A percentile compares a stretch with the other conserved stretches of the same genome.
These are phyloP conservation scores for Zeugodacus cucurbitae DNA, from an alignment of 1,140 invertebrate genomes.

Conservation along the genomic window DNA sequence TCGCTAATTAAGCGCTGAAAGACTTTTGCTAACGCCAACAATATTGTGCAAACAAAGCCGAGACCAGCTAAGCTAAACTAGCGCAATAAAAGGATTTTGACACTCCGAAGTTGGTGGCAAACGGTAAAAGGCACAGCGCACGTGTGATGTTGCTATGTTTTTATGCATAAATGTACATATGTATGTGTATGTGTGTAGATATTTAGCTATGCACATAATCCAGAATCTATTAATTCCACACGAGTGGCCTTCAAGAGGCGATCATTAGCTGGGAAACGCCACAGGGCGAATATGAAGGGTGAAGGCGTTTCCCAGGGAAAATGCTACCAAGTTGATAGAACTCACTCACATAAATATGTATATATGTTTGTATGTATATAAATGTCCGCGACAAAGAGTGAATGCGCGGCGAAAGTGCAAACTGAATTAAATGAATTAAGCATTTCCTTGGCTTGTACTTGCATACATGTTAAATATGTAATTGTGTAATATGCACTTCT, in stretches of 20 bases:
- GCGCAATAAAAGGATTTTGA: constrained; percentile 1
- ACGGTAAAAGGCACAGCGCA: not conserved
- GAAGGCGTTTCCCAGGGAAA: constrained; percentile 13
- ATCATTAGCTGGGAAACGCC: constrained; percentile 54
- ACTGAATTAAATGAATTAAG: constrained; percentile 38
- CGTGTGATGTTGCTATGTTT: not conserved
- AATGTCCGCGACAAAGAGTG: not conserved
- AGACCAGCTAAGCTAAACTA: not conserved
- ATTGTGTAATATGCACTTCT: not conserved
- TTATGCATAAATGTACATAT: not conserved
- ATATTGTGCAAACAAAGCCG: constrained; percentile 12
- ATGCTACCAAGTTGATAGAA: not conserved
- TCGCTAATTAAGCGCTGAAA: constrained; percentile 34
- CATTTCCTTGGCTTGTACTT: not conserved
- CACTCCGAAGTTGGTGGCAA: not conserved
- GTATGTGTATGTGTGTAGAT: not conserved
- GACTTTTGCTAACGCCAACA: constrained; percentile 7
- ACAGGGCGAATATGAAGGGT: constrained; percentile 2
- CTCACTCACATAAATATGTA: not conserved
- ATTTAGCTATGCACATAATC: not conserved
- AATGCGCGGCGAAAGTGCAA: not conserved
- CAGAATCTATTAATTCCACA: constrained; percentile 51
- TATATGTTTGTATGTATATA: not conserved
- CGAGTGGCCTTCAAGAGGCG: constrained; percentile 56
- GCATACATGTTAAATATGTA: not conserved